Base-by-base conservation (phyloP, 1,140 invertebrate species). In the Penaeus japonicus region DNA sequence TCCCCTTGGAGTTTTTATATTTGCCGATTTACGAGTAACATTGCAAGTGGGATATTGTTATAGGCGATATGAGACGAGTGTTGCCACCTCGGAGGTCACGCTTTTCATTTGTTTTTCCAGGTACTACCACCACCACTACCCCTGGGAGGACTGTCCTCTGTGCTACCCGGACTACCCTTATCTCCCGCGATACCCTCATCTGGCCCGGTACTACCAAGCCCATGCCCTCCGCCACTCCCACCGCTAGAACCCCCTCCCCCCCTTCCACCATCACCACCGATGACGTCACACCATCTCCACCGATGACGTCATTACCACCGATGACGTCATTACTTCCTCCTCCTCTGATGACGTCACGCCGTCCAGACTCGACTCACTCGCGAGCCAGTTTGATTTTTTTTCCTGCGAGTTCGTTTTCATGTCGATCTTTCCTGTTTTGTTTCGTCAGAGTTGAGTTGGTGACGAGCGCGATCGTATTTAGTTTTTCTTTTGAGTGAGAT, bases 121-220 rank as follows among this genome's bases (percentile, higher is more conserved):
- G 59, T 87, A 87, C 47, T 73, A 87, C 62, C 85, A 82, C 79
- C 85, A 73, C 59, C 78, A 82, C 62, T 62, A 87, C 79, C 85
- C 85, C 32, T 87, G 85, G 85, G 85, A 87, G 78, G 85, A 87
- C 59, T 87, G 85, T n/a, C 85, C 85, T 4, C 79, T 87, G 47
- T 87, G 85, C 32, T 82, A 81, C 62, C 62, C 85, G 20, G 35
- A 84, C 24, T 84, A 84, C 83, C 78, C 30, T n/a, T 55, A 70
- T 47, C 62, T 55, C 30, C 78, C 57, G 15, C 59, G 85, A 10
- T 87, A 87, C 78, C 79, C 85, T 0, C 85, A 78, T 30, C 85
- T 87, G 22, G 20, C 78, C 59, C 85, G 85, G 85, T 87, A 87
- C 78, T 82, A 65, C 78, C 22, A 62, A 17, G 35, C 70, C 47